phyloP scores from a whole-genome alignment of 2,113 vertebrate genomes.

The Cebidichthys violaceus region DNA sequence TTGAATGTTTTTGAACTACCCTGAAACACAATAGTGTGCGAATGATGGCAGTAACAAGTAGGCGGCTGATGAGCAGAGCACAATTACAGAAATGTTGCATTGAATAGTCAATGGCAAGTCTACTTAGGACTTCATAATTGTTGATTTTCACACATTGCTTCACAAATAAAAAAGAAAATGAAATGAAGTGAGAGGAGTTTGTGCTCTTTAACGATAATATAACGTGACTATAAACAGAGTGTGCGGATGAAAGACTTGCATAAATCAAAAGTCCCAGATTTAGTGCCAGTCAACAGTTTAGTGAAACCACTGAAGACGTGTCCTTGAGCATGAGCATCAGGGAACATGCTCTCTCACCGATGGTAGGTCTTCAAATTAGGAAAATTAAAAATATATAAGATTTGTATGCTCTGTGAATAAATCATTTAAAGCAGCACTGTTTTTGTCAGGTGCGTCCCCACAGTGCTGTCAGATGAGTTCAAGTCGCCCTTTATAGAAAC shows the following conservation, averaged over 20 bases:
- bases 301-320: neutral
- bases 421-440: neutral
- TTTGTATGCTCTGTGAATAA: neutral
- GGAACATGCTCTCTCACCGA: neutral
- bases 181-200: neutral
- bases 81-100: slow-evolving; percentile 41
- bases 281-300: neutral
- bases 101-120: slow-evolving; percentile 51
- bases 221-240: slow-evolving; percentile 14
- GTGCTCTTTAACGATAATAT: neutral
- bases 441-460: neutral
- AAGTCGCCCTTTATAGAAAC: neutral
- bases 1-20: slow-evolving; percentile 47
- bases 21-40: slow-evolving; percentile 45
- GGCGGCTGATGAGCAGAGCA: slow-evolving; percentile 47
- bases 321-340: neutral
- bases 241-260: neutral
- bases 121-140: slow-evolving; percentile 37
- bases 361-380: neutral
- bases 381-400: slow-evolving; percentile 2
- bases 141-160: slow-evolving; percentile 23
- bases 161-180: slow-evolving; percentile 10
- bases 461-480: neutral
- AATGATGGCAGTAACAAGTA: slow-evolving; percentile 56
- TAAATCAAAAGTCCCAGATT: slow-evolving; percentile 5